Conservation (phyloP, 2,797 vertebrate species). For the Paramormyrops hopkinsi region DNA sequence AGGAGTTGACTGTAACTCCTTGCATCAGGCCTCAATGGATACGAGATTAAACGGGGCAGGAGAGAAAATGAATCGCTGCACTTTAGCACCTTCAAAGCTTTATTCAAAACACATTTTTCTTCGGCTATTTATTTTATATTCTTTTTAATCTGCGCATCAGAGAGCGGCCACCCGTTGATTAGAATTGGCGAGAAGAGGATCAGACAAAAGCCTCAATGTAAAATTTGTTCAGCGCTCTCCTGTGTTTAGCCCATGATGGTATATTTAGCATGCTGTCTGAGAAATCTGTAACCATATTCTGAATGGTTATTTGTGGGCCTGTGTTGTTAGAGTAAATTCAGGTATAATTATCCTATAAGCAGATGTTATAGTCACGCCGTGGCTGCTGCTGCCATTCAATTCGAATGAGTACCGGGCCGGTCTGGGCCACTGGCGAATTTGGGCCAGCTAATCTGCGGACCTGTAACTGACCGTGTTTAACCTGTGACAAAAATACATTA, state of each 20-base stretch:
- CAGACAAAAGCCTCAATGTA: background rate
- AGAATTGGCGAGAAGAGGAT: background rate
- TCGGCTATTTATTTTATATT: constrained; percentile 14
- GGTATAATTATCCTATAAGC: background rate
- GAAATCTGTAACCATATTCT: background rate
- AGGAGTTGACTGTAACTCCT: background rate
- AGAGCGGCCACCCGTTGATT: background rate
- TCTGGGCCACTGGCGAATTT: background rate
- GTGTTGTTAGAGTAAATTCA: background rate
- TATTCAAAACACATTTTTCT: constrained; percentile 18
- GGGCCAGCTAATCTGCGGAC: background rate
- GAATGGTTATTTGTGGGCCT: background rate
- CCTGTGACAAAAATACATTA: background rate
- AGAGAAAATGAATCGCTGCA: background rate
- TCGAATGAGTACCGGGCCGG: background rate
- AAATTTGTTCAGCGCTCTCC: background rate
- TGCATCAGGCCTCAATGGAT: constrained; percentile 26
- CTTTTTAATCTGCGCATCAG: constrained; percentile 10
- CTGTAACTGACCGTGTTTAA: background rate
- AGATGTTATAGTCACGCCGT: background rate
- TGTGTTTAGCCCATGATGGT: background rate
- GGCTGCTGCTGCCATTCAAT: background rate
- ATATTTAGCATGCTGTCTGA: background rate
- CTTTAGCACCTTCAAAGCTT: background rate
- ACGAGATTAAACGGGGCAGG: constrained; percentile 18